Base-by-base conservation (phyloP, 2,888 invertebrate genomes). In the Allacma fusca region DNA sequence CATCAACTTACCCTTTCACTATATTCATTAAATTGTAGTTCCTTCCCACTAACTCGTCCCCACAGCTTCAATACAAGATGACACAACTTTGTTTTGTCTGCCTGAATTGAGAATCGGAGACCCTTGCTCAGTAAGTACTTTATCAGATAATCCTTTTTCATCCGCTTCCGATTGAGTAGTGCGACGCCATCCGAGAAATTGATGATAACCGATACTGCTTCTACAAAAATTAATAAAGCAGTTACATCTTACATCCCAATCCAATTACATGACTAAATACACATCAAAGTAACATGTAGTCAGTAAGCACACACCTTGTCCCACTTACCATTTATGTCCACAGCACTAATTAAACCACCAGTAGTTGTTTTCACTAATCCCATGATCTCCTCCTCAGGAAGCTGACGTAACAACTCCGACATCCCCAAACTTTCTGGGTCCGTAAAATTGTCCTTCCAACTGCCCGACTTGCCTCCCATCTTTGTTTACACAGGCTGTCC, bases 101-200 rank as follows among this genome's bases (percentile, higher is more conserved):
- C 87, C 9, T 87, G 88, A 12, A 88, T 84, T 0, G 85, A 85
- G 7, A 89, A 86, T 2, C 87, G 81, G 0, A 90, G 85, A 74
- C 88, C 86, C 64, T 88, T 88, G 0, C 85, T 85, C 80, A 89
- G 88, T 21, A 90, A 84, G 83, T 91, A 91, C 73, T 87, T 86
- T 78, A 90, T 89, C 2, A 91, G 84, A 24, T 90, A 83, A 50
- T 90, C 89, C 83, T 88, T 88, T 0, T 89, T 90, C 0, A 91
- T 85, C 24, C 86, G 85, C 79, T 88, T 88, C 79, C 90, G 87
- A 75, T 87, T 88, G 4, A 91, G 85, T 21, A 91, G 85, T 28
- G 88, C 83, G 9, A 86, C 85, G 78, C 88, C 87, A 1, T 87
- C 86, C 0, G 89, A 87, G 83, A 90, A 89, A 29, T 87, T 87